Percentiles rank a stretch among this genome's conserved stretches.
Conservation (phyloP, 1,140 invertebrate genomes). For the Aphidius gifuensis region DNA sequence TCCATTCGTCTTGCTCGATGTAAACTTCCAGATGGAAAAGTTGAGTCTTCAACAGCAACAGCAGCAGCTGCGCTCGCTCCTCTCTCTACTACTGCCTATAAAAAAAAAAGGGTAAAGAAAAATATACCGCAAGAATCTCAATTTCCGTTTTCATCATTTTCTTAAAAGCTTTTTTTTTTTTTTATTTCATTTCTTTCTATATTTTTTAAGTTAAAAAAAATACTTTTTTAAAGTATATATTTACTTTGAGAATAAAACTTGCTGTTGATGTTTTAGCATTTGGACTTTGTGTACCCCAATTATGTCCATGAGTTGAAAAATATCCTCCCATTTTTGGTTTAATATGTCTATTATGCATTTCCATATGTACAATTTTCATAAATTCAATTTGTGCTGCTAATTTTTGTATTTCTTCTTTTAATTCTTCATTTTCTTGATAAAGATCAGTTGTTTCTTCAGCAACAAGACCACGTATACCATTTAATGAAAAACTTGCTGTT, state of each 20-base stretch:
- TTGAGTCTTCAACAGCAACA: constrained; percentile 42
- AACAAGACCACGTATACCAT: constrained; percentile 72
- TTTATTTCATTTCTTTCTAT: not conserved
- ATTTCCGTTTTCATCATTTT: too few species aligned
- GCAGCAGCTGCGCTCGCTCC: constrained; percentile 42
- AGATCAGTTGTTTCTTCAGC: constrained; percentile 79
- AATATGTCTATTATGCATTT: constrained; percentile 83
- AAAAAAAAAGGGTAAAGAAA: constrained; percentile 4
- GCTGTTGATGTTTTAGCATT: constrained; percentile 41
- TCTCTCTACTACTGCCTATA: constrained; percentile 39
- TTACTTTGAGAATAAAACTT: constrained; percentile 42
- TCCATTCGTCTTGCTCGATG: constrained; percentile 39
- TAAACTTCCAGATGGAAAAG: constrained; percentile 41
- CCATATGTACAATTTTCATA: constrained; percentile 91
- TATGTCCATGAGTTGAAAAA: constrained; percentile 58
- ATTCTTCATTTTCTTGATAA: constrained; percentile 85
- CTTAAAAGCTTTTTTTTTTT: too few species aligned
- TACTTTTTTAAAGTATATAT: not conserved
- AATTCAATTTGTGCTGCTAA: constrained; percentile 87
- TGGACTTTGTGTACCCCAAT: constrained; percentile 38
- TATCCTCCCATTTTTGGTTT: constrained; percentile 79
- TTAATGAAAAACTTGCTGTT: constrained; percentile 79
- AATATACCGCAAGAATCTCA: too few species aligned
- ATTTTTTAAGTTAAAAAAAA: not conserved
- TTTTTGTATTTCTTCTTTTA: constrained; percentile 89